Base-by-base conservation (phyloP, 2,113 vertebrate genomes). In the Rhea americana region DNA sequence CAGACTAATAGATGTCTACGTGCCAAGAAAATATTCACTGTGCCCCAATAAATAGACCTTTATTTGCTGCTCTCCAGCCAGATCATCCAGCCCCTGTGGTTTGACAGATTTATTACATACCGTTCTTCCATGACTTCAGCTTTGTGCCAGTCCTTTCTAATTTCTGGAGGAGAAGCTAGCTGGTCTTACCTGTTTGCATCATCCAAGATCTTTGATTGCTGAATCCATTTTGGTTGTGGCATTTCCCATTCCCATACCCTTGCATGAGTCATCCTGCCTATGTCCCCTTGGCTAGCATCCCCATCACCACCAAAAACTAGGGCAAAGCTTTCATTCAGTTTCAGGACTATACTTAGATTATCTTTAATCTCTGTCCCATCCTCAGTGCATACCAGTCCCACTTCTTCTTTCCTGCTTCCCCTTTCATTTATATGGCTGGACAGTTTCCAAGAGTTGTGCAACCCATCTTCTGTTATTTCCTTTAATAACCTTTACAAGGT, bases 81-180 rank as follows among this genome's bases (percentile, higher is more conserved):
- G 90, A 75, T 0, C 1, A 90, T 56, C 75, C 83, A 90, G 0
- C 32, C 72, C 62, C 67, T 5, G 5, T 32, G 53, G 43, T 92
- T 50, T 96, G 89, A 92, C 45, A 86, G 87, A 89, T 82, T 91
- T 87, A 85, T 82, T 87, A 58, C 39, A 80, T 87, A 85, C 32
- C 14, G 21, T 90, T 84, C 77, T 65, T 65, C 81, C 35, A 15
- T 26, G 45, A 70, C 91, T 84, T 79, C 67, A 89, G 81, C 48
- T 91, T 55, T 66, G 17, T 68, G 77, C 0, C 11, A 90, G 39
- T 59, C 25, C 50, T 68, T 87, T 82, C 74, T 53, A 18, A 13
- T 24, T 91, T 61, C 87, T 80, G 63, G 15, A 76, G 74, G 35
- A 92, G 80, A 88, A 61, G 35, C 28, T 7, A 20, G 28, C 82